A percentile compares a stretch with the other conserved stretches of the same genome.
Evolutionary conservation across 2,888 invertebrate genomes (phyloP).

Genomic region (Amitus sp.): DNA sequence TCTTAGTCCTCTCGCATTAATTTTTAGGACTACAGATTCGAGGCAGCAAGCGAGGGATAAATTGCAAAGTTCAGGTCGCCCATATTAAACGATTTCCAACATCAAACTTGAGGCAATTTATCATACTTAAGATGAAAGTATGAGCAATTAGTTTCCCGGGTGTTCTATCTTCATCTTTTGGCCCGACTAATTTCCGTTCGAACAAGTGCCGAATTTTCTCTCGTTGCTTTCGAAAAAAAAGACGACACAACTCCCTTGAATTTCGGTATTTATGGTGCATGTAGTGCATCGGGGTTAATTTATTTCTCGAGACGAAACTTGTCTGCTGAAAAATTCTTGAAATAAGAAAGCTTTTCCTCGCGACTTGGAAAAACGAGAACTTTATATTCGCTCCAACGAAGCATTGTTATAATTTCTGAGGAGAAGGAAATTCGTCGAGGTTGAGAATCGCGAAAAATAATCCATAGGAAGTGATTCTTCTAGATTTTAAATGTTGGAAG

Average conservation of each 20-base stretch:
- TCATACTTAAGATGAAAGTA: constrained; percentile 55
- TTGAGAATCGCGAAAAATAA: no score
- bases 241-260: not conserved
- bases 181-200: constrained; percentile 31
- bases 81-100: constrained; percentile 55
- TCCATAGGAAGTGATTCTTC: no score
- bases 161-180: constrained; percentile 41
- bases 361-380: no score
- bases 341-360: no score
- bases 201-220: constrained; percentile 36
- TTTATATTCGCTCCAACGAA: no score
- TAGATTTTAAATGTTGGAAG: not conserved
- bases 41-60: constrained; percentile 43
- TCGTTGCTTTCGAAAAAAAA: constrained; percentile 6
- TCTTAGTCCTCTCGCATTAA: no score
- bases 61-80: constrained; percentile 42
- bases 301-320: no score
- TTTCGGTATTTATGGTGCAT: no score
- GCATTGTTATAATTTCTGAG: no score
- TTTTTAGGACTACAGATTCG: constrained; percentile 46
- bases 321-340: no score
- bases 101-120: constrained; percentile 56
- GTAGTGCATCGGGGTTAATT: no score
- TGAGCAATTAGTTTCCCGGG: constrained; percentile 55
- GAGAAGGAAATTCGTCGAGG: no score